These are phyloP conservation scores for Ctena decussata DNA, from an alignment of 2,888 invertebrate genomes.

Conservation along the genomic window DNA sequence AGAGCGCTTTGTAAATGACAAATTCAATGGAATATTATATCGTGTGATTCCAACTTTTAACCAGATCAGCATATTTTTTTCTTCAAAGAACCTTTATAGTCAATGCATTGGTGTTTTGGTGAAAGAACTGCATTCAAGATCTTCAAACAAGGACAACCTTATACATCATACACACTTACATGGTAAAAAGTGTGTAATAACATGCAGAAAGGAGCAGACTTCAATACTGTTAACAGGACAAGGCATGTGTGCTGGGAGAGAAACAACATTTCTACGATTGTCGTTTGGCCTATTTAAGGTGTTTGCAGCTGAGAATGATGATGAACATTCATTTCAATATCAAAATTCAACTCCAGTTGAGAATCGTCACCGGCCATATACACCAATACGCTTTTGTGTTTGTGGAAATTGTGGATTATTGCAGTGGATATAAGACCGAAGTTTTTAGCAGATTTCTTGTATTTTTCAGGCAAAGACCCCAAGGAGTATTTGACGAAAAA, in stretches of 20 bases:
- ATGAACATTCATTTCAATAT: no score
- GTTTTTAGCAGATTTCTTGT: slow-evolving; percentile 13
- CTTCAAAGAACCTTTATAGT: background rate
- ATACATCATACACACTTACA: background rate
- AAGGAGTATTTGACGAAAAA: no score
- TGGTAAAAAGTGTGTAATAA: background rate
- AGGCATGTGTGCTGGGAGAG: slow-evolving; percentile 2
- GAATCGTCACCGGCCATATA: background rate
- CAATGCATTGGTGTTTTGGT: background rate
- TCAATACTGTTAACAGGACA: background rate
- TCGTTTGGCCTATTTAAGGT: background rate
- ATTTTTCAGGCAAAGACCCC: slow-evolving; percentile 75
- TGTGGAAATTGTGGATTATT: background rate
- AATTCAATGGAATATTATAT: background rate
- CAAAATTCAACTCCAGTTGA: background rate
- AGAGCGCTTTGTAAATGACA: background rate
- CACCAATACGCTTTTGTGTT: background rate
- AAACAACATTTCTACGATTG: background rate
- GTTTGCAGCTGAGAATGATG: background rate
- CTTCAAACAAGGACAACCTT: background rate
- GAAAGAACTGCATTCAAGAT: background rate
- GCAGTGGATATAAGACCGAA: background rate
- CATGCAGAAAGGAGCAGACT: background rate
- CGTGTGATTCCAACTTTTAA: no score
- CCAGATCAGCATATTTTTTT: background rate